Evolutionary conservation across 2,888 invertebrate genomes (phyloP).

Genomic region (Phengaris arion): DNA sequence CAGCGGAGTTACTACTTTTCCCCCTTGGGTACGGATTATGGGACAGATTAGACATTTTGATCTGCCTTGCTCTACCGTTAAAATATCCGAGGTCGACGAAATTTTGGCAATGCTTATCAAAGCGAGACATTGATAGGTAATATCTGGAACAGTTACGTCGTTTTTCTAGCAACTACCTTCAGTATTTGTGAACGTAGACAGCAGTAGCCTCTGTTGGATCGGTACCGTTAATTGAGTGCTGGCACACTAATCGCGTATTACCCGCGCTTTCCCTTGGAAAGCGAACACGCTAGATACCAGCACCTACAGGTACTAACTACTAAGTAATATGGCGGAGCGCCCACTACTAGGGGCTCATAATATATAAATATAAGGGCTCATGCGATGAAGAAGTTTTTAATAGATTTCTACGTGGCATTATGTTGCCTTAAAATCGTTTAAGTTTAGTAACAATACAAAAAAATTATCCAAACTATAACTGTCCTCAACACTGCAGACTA

Average conservation of each 20-base stretch:
- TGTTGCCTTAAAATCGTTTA: too few species aligned
- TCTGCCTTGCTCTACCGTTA: not conserved
- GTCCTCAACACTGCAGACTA: too few species aligned
- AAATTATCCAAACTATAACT: too few species aligned
- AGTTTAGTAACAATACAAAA: too few species aligned
- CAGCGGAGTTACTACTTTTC: too few species aligned
- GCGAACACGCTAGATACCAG: conserved; percentile 46
- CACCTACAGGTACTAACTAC: not conserved
- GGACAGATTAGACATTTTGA: too few species aligned
- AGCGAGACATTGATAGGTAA: not conserved
- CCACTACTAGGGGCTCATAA: not conserved
- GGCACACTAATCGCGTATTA: conserved; percentile 64
- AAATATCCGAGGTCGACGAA: not conserved
- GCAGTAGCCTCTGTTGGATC: conserved; percentile 47
- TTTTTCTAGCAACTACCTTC: not conserved
- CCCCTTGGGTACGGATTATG: too few species aligned
- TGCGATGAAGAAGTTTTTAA: too few species aligned
- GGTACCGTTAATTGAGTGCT: conserved; percentile 67
- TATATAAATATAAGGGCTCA: too few species aligned
- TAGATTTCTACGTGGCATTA: too few species aligned
- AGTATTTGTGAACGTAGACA: conserved; percentile 29
- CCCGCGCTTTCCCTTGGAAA: conserved; percentile 71
- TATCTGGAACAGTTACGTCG: not conserved
- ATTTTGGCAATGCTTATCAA: not conserved
- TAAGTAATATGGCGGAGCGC: not conserved